Conservation (phyloP, 2,113 vertebrate genomes). For the Calyptommatus sinebrachiatus region DNA sequence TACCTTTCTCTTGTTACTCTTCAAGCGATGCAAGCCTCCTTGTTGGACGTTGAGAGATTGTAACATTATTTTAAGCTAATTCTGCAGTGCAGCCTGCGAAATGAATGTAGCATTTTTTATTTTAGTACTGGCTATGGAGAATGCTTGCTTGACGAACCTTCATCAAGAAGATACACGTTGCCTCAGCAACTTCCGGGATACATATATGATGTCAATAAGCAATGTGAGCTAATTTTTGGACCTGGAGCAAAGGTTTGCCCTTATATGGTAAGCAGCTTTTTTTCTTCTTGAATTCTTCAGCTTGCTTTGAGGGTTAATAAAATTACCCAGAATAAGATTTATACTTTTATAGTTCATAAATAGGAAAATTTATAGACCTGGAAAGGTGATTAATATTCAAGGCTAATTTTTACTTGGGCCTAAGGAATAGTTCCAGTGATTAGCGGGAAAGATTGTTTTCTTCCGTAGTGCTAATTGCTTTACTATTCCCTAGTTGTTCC, state of each 20-base stretch:
- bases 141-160: slow-evolving; percentile 93
- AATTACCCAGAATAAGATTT: neutral
- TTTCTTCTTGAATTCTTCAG: slow-evolving; percentile 39
- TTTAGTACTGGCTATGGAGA: slow-evolving; percentile 95
- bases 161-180: slow-evolving; percentile 86
- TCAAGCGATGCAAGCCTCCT: no score
- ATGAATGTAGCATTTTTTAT: slow-evolving; percentile 67
- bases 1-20: no score
- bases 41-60: neutral
- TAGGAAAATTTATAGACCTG: neutral
- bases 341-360: neutral
- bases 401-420: no score
- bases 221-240: slow-evolving; percentile 99
- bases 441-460: no score
- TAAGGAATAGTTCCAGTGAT: no score
- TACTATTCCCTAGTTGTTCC: no score
- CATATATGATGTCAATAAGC: slow-evolving; percentile 95
- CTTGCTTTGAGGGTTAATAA: slow-evolving; percentile 12
- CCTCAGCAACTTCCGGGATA: slow-evolving; percentile 90
- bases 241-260: slow-evolving; percentile 96
- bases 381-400: no score
- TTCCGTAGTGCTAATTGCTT: no score
- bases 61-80: neutral
- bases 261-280: slow-evolving; percentile 88
- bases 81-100: neutral